phyloP scores from a whole-genome alignment of 2,113 vertebrate species.

The Leptosomus discolor region DNA sequence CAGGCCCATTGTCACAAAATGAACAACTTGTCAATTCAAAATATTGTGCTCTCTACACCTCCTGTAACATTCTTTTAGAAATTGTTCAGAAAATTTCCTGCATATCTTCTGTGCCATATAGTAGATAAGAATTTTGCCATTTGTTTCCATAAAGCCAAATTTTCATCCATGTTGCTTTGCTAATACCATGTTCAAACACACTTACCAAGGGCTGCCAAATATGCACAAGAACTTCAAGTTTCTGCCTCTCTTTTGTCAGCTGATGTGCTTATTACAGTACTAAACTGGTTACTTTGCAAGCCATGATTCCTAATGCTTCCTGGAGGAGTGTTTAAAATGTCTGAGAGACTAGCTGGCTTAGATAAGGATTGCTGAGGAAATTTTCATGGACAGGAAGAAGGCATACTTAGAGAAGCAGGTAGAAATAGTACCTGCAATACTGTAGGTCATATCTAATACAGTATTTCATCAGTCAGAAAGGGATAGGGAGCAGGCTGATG shows the following conservation, averaged over 20 bases:
- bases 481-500: background rate
- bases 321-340: background rate
- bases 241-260: background rate
- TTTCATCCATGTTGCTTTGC: background rate
- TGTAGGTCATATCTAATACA: background rate
- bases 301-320: background rate
- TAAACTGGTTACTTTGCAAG: background rate
- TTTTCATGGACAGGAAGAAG: background rate
- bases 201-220: background rate
- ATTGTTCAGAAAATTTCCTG: background rate
- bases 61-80: background rate
- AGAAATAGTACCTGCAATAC: background rate
- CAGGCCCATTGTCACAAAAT: background rate
- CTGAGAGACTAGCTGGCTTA: background rate
- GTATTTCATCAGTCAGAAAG: background rate
- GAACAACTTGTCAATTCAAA: background rate
- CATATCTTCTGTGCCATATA: background rate
- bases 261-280: background rate
- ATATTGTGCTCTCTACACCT: background rate
- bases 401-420: background rate
- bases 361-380: background rate
- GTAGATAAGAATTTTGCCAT: background rate
- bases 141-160: background rate
- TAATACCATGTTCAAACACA: constrained; percentile 6
- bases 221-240: background rate